Base-by-base conservation (phyloP, 2,888 invertebrate genomes). In the Sminthurides aquaticus region DNA sequence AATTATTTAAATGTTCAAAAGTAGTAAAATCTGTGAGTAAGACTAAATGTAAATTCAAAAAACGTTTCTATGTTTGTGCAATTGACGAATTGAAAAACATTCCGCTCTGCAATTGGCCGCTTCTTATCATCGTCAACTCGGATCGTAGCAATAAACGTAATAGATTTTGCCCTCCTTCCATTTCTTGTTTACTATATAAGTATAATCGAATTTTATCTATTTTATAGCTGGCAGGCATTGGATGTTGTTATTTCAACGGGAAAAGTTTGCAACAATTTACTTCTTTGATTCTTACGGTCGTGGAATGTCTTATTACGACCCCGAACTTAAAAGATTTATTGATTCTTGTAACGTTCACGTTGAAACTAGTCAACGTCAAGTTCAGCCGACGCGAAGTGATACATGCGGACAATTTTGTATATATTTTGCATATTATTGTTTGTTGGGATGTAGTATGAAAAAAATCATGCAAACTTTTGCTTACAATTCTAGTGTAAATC, bases 201-300 rank as follows among this genome's bases (percentile, higher is more conserved):
- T 11, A 43, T 18, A 8, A 43, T 43, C 18, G 43, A 43, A 43
- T 18, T 43, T 43, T 11, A 8, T 43, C 18, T 11, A 8, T 52
- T 20, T 52, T 52, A 20, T 22, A 52, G 52, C 18, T 52, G 52
- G 52, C 5, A 5, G 5, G 22, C 52, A 52, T 52, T 52, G 52
- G 52, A 52, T 52, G 18, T 5, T 22, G 3, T 20, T 15, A 15
- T 52, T 15, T 15, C 52, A 52, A 15, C 8, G 20, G 5, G 52
- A 22, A 20, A 8, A 22, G 5, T 20, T 15, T 20, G 8, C 18
- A 8, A 8, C 52, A 5, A 5, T 52, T 8, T 8, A 15, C 15
- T 52, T 52, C 52, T 52, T 52, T 52, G 52, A 52, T 20, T 52
- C 52, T 52, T 20, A 15, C 20, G 52, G 20, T 20, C 8, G 52